Evolutionary conservation across 2,888 invertebrate genomes (phyloP), one percentile per base, ranked within the genome.

Genomic region (Cataglyphis albicans): DNA sequence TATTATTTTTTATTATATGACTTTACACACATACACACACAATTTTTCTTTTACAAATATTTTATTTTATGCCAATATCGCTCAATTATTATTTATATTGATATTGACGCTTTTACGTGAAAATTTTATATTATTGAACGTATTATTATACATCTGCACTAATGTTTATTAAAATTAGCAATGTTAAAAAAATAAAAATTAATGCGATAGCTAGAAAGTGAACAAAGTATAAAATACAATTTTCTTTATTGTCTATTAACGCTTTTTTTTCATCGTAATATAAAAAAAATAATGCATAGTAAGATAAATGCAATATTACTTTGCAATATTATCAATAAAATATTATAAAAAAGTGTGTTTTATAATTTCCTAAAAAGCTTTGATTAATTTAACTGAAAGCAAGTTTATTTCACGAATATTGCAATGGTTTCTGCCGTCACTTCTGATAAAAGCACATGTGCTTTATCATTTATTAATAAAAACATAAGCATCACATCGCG

Each of bases 381-480:
- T 15, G 10, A 38, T 41, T 55, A 65, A 52, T 52, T 65, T 35
- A 4, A 6, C 25, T 25, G 3, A 5, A 21, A 3, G 10, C 0
- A 52, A 55, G 67, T 76, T 48, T 32, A 64, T 48, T 52, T 64
- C 25, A n/a, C 25, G 6, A 65, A 15, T 7, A 18, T 18, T 52
- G 35, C 18, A 67, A 55, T 29, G 25, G 4, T 35, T 55, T 7
- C 18, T 25, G n/a, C 4, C 35, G 6, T 64, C 15, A 25, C 3
- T 55, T 21, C 10, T 41, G n/a, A 18, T 12, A 57, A 59, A 78
- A 68, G 3, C 41, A 32, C 18, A 3, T 48, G n/a, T 25, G 18
- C 15, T 21, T 57, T 32, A 21, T 57, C 2, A 6, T 57, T 78
- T 38, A 78, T 78, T 78, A 57, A 78, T 7, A 25, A 25, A 25